These are phyloP conservation scores for Trachelus tabidus DNA, from an alignment of 2,888 invertebrate genomes.

Conservation along the genomic window DNA sequence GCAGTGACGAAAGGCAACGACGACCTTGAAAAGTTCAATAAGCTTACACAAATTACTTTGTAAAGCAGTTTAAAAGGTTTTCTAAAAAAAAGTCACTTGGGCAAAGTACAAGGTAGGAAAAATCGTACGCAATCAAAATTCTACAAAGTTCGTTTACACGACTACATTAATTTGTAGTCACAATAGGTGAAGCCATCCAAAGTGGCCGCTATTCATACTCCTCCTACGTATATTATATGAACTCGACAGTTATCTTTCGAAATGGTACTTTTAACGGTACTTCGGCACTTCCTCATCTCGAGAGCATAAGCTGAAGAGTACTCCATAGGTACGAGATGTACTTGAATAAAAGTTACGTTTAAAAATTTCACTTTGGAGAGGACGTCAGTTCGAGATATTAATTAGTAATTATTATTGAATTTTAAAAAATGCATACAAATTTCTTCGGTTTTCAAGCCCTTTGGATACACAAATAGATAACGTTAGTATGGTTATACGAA, in stretches of 20 bases:
- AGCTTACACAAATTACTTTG: no score
- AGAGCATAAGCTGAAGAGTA: background rate
- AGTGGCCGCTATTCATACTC: background rate
- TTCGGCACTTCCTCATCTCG: background rate
- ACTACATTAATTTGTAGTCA: background rate
- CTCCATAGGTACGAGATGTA: background rate
- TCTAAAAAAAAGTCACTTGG: no score
- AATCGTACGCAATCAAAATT: background rate
- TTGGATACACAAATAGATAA: background rate
- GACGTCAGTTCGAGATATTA: background rate
- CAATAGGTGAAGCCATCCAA: background rate
- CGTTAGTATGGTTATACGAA: background rate
- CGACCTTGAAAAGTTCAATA: no score
- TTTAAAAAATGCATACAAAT: background rate
- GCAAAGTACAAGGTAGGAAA: background rate
- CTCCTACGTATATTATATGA: background rate
- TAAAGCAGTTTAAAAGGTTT: no score
- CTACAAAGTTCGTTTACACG: background rate
- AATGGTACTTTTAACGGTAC: background rate
- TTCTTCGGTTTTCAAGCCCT: background rate
- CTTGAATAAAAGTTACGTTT: background rate
- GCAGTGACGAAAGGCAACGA: no score
- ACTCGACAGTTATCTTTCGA: background rate
- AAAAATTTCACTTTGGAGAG: background rate
- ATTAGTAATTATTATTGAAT: background rate